These are phyloP conservation scores for Corbicula japonica DNA, from an alignment of 2,888 invertebrate species.

Conservation along the genomic window DNA sequence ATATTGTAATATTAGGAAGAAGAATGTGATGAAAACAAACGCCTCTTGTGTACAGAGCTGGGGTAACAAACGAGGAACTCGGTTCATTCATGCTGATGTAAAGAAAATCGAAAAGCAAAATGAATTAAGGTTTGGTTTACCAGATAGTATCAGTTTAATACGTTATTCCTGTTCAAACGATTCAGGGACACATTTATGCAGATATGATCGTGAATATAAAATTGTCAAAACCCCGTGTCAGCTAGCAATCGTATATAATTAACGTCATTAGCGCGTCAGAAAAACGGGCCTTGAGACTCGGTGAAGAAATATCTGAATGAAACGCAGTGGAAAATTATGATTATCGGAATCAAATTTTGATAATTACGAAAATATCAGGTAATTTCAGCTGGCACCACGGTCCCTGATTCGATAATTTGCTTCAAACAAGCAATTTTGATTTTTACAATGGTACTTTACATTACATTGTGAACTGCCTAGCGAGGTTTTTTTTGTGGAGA, in stretches of 20 bases:
- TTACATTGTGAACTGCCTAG: no score
- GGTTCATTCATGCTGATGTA: slow-evolving; percentile 26
- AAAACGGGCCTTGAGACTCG: slow-evolving; percentile 15
- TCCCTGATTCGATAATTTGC: no score
- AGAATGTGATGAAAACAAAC: no score
- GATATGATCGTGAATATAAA: slow-evolving; percentile 31
- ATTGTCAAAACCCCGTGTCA: slow-evolving; percentile 28
- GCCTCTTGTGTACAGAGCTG: no score
- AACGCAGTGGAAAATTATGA: slow-evolving; percentile 23
- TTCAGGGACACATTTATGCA: not conserved
- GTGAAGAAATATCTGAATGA: slow-evolving; percentile 18
- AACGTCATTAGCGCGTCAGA: slow-evolving; percentile 25
- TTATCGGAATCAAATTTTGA: slow-evolving; percentile 33
- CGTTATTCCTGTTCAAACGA: slow-evolving; percentile 24
- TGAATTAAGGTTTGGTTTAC: slow-evolving; percentile 19
- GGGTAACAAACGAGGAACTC: no score
- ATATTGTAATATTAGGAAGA: no score
- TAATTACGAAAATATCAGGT: slow-evolving; percentile 35
- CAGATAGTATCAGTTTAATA: slow-evolving; percentile 30
- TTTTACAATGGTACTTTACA: no score
- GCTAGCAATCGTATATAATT: slow-evolving; percentile 1
- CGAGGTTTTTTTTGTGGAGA: no score
- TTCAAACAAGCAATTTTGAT: no score
- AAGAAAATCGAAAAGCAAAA: slow-evolving; percentile 18
- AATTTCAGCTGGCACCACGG: no score